These are phyloP conservation scores for Nephila pilipes DNA, from an alignment of 1,140 invertebrate species.

Conservation along the genomic window DNA sequence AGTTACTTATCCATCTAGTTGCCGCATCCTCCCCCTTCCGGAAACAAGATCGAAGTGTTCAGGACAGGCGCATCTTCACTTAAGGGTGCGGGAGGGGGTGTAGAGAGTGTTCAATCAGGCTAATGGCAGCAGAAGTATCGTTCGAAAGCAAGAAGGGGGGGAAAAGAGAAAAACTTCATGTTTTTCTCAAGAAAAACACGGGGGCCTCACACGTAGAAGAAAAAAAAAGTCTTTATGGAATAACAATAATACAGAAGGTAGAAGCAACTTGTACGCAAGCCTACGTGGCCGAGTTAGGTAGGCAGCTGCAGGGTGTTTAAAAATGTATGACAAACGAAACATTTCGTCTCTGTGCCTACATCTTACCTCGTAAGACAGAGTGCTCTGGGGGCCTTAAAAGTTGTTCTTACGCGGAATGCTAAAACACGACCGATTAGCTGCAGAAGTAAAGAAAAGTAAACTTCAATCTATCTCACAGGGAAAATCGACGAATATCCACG, in stretches of 20 bases:
- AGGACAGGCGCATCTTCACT: neutral
- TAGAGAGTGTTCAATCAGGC: slow-evolving; percentile 30
- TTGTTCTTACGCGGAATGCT: neutral
- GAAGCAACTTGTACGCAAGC: neutral
- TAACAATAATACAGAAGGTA: slow-evolving; percentile 55
- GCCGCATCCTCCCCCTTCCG: neutral
- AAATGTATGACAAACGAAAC: slow-evolving; percentile 44
- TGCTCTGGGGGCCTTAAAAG: slow-evolving; percentile 36
- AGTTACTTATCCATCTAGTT: neutral
- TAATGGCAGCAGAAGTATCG: slow-evolving; percentile 55
- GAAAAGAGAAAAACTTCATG: slow-evolving; percentile 10
- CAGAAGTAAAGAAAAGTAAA: neutral
- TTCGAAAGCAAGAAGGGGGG: neutral
- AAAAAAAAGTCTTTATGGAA: slow-evolving; percentile 43
- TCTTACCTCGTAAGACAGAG: slow-evolving; percentile 29
- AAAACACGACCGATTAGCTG: neutral
- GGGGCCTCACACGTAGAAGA: slow-evolving; percentile 33
- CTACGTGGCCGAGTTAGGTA: neutral
- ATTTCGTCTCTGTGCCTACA: slow-evolving; percentile 23
- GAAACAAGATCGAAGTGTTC: neutral
- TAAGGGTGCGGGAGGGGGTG: neutral
- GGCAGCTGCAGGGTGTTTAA: slow-evolving; percentile 41
- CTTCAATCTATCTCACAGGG: no score
- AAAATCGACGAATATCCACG: no score
- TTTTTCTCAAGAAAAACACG: neutral